Base-by-base conservation (phyloP, 2,888 invertebrate species). In the Corythucha ciliata region DNA sequence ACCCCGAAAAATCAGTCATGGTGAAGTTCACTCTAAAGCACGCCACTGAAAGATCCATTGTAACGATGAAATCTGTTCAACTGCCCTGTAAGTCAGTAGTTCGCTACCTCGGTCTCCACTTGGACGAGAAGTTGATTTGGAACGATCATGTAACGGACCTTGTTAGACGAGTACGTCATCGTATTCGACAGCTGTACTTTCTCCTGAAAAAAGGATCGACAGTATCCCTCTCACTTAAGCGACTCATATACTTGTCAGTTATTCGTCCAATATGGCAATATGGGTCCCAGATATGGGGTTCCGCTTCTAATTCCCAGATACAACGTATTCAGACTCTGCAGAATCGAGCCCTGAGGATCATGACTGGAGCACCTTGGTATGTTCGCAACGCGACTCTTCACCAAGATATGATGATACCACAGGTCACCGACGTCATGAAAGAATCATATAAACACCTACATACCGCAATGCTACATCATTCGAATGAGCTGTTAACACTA, bases 211-310 rank as follows among this genome's bases (percentile, higher is more conserved):
- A 21, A 12, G 12, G 21, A 21, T 37, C 39, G 12, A n/a, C 39
- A 2, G 3, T 37, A 20, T 7, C 39, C 4, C 39, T 37, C 4
- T 4, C 4, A 3, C 39, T 37, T 21, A 37, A 37, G 18, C 4
- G 40, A 3, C 21, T 22, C 6, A 40, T 40, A 4, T 40, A 40
- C 24, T 3, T 40, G 16, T 24, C 40, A 16, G 24, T 24, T 4
- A 3, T 40, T 21, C 40, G 40, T 12, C 45, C 32, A n/a, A 32
- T 45, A 24, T 32, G 45, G 45, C 16, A 22, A 33, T 45, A 45
- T 32, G 45, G 33, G 22, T 32, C 33, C 26, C 45, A 32, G 8
- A 33, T 45, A 4, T 33, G 45, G 45, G 27, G 25, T 7, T 4
- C 26, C 7, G 42, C 42, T 7, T 42, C 42, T 16, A 22, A 27